Evolutionary conservation across 2,113 vertebrate genomes (phyloP).

Genomic region (Urocitellus parryii): DNA sequence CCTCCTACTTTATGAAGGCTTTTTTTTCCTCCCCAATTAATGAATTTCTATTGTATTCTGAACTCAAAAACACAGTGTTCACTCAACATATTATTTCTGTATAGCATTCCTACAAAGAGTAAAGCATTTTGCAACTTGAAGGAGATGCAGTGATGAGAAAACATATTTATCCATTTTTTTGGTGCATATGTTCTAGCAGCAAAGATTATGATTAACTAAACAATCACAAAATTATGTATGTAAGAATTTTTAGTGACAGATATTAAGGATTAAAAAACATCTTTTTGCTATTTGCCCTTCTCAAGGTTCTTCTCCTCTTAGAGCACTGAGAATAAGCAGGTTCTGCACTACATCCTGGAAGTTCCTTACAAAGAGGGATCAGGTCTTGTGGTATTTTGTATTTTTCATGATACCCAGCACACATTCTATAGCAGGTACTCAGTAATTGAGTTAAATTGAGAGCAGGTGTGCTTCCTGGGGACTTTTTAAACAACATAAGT

Average conservation of each 20-base stretch:
- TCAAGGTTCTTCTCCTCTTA: not conserved
- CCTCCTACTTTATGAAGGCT: too few species aligned
- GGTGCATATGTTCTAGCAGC: not conserved
- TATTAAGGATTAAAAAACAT: not conserved
- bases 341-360: not conserved
- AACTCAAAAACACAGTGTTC: not conserved
- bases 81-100: not conserved
- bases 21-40: not conserved
- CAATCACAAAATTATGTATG: not conserved
- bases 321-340: rapidly evolving
- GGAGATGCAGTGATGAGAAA: not conserved
- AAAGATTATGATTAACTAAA: not conserved
- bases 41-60: not conserved
- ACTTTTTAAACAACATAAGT: not conserved
- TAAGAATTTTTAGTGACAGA: not conserved
- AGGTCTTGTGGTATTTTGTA: not conserved
- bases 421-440: not conserved
- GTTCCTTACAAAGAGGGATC: not conserved
- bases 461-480: not conserved
- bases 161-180: not conserved
- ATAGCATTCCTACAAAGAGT: not conserved
- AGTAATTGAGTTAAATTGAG: not conserved
- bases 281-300: not conserved
- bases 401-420: not conserved
- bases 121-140: not conserved